Evolutionary conservation across 2,888 invertebrate genomes (phyloP).

Genomic region (Mesorhabditis belari): DNA sequence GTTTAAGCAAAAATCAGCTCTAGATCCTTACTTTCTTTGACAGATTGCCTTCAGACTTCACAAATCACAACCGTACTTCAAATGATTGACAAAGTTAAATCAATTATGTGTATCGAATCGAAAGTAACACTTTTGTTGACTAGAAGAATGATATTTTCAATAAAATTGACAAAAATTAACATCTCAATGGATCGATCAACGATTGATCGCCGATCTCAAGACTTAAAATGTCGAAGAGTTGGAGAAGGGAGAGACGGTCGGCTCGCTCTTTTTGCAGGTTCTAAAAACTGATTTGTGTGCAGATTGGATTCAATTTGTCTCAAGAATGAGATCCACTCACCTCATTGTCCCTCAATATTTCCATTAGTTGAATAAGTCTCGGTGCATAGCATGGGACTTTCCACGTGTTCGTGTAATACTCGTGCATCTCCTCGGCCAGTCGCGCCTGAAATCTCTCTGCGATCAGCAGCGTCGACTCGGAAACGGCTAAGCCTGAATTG

Average conservation of each 20-base stretch:
- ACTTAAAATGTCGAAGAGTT: neutral
- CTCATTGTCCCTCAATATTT: neutral
- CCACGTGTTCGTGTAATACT: neutral
- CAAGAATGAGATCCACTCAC: neutral
- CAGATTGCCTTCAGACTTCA: too few species aligned
- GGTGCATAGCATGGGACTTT: neutral
- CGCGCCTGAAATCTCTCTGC: neutral
- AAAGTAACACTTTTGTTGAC: too few species aligned
- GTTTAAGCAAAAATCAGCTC: too few species aligned
- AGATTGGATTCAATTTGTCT: too few species aligned
- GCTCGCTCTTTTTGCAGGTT: neutral
- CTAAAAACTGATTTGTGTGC: neutral
- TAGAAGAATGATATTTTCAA: too few species aligned
- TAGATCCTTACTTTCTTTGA: too few species aligned
- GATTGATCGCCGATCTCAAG: neutral
- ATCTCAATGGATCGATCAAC: neutral
- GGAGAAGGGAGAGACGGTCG: neutral
- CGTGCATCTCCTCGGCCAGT: neutral
- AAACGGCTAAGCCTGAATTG: neutral
- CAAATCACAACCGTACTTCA: too few species aligned
- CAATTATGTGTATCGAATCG: too few species aligned
- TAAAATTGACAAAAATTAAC: too few species aligned
- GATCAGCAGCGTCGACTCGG: neutral
- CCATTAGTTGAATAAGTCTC: neutral
- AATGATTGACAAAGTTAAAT: too few species aligned